phyloP scores from a whole-genome alignment of 2,113 vertebrate species.

The Bambusicola thoracicus region DNA sequence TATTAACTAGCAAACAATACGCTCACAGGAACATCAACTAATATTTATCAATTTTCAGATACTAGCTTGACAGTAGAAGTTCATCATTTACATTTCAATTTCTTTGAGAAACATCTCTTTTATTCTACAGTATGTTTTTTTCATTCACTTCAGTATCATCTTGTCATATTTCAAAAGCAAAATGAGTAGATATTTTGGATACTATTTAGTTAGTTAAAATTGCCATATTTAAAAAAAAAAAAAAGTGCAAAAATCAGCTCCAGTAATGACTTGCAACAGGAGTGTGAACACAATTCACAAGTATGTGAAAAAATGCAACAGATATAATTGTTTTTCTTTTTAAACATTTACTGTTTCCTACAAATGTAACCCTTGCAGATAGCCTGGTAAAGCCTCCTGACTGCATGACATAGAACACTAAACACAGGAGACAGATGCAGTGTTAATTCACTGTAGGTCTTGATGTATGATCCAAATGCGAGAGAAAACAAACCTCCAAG shows the following conservation, averaged over 20 bases:
- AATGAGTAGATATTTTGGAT: background rate
- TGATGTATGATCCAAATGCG: background rate
- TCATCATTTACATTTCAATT: background rate
- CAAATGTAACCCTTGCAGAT: background rate
- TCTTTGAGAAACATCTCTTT: background rate
- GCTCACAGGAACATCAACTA: background rate
- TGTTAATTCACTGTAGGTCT: background rate
- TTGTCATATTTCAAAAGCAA: background rate
- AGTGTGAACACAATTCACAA: background rate
- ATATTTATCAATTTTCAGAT: background rate
- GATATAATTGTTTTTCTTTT: background rate
- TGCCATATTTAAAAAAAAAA: background rate
- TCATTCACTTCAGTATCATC: background rate
- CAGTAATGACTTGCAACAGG: background rate
- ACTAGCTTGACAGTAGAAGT: background rate
- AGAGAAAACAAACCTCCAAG: background rate
- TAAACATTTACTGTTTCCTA: background rate
- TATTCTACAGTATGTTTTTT: background rate
- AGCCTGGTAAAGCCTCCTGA: background rate
- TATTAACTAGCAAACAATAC: background rate
- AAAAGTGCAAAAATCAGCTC: background rate
- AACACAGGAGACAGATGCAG: accelerated
- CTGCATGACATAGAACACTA: background rate
- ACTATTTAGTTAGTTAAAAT: background rate
- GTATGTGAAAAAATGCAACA: background rate